A percentile compares a stretch with the other conserved stretches of the same genome.
These are phyloP conservation scores for Stomatorhinus walkeri DNA, from an alignment of 2,797 vertebrate species.

Conservation along the genomic window DNA sequence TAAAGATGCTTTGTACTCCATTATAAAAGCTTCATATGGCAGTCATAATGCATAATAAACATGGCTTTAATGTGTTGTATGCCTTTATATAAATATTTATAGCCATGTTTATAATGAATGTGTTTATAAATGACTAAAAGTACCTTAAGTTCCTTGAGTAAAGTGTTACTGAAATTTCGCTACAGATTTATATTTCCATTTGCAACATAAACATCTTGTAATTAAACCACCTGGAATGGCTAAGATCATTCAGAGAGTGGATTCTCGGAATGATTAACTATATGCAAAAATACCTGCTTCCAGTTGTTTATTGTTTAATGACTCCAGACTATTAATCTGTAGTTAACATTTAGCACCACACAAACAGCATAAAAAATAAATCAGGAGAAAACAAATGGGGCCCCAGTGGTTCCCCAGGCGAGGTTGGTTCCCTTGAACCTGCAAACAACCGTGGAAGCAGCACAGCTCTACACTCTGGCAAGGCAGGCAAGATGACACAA, in stretches of 20 bases:
- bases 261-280: background rate
- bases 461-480: background rate
- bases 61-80: background rate
- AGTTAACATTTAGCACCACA: background rate
- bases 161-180: background rate
- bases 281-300: background rate
- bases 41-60: background rate
- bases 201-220: background rate
- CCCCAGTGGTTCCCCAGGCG: background rate
- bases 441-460: background rate
- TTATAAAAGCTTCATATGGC: background rate
- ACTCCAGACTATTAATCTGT: background rate
- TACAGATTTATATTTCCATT: background rate
- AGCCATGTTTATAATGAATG: background rate
- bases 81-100: background rate
- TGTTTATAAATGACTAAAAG: background rate
- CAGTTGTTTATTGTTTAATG: background rate
- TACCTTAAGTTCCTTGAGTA: background rate
- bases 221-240: background rate
- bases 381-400: background rate
- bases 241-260: background rate
- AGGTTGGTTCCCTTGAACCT: background rate
- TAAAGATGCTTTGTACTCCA: background rate
- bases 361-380: background rate
- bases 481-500: background rate